Percentiles rank a stretch among this genome's conserved stretches.
Conservation (phyloP, 2,113 vertebrate species). For the Heterochromis multidens region DNA sequence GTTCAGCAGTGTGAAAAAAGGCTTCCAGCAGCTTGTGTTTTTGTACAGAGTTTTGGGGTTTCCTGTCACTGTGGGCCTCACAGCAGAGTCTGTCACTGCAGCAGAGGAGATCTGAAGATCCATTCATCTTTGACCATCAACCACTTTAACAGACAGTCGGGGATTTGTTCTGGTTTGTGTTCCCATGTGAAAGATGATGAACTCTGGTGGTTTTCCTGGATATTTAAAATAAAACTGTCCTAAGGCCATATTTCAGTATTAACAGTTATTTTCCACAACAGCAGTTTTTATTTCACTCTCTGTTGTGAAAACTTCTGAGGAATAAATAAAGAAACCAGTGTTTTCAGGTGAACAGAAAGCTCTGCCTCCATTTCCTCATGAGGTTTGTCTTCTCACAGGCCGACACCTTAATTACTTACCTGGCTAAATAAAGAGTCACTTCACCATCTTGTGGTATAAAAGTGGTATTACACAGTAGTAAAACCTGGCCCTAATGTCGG, state of each 20-base stretch:
- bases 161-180: background rate
- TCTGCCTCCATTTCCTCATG: background rate
- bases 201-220: background rate
- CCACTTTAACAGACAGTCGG: background rate
- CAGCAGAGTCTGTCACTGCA: background rate
- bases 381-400: background rate
- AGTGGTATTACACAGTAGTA: background rate
- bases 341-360: background rate
- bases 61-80: background rate
- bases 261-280: background rate
- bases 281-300: background rate
- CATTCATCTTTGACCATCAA: background rate
- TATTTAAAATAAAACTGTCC: background rate
- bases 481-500: background rate
- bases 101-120: background rate
- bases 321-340: background rate
- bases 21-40: background rate
- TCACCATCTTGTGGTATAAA: background rate
- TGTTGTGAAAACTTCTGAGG: background rate
- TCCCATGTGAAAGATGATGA: fast-evolving
- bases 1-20: background rate
- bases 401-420: background rate
- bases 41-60: background rate
- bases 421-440: background rate
- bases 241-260: background rate